Conservation (phyloP, 2,888 invertebrate genomes). For the Volucella bombylans region DNA sequence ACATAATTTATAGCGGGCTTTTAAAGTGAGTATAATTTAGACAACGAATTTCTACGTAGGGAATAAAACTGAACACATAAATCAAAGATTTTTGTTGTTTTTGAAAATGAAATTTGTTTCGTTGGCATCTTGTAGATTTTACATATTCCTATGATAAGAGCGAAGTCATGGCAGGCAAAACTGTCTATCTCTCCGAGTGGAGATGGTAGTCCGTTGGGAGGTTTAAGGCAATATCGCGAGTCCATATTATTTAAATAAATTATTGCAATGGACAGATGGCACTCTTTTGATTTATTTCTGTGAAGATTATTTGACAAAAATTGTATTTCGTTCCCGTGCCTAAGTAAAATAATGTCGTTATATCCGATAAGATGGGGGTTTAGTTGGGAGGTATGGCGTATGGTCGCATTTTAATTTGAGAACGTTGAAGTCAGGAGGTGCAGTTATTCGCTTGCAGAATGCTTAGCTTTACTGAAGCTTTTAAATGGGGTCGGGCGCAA, state of each 20-base stretch:
- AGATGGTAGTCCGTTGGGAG: neutral
- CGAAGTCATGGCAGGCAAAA: neutral
- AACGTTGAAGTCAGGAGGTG: too few species aligned
- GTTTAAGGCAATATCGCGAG: neutral
- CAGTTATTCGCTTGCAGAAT: too few species aligned
- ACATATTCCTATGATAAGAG: conserved; percentile 40
- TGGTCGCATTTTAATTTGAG: too few species aligned
- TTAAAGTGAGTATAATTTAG: conserved; percentile 60
- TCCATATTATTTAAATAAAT: conserved; percentile 30
- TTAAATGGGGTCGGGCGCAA: too few species aligned
- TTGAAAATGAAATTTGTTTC: conserved; percentile 15
- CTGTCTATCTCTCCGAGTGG: too few species aligned
- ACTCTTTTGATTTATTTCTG: neutral
- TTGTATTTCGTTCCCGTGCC: too few species aligned
- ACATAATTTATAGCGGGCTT: conserved; percentile 49
- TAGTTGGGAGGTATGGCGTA: too few species aligned
- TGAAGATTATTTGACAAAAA: too few species aligned
- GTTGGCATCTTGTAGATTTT: conserved; percentile 40
- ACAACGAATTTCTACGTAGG: conserved; percentile 51
- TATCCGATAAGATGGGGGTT: too few species aligned
- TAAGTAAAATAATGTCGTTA: too few species aligned
- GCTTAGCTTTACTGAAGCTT: too few species aligned
- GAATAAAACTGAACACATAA: conserved; percentile 60
- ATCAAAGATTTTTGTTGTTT: conserved; percentile 46
- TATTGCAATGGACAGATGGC: conserved; percentile 16